Conservation (phyloP, 35 echinoderm and acorn worm genomes). For the Apostichopus parvimensis region DNA sequence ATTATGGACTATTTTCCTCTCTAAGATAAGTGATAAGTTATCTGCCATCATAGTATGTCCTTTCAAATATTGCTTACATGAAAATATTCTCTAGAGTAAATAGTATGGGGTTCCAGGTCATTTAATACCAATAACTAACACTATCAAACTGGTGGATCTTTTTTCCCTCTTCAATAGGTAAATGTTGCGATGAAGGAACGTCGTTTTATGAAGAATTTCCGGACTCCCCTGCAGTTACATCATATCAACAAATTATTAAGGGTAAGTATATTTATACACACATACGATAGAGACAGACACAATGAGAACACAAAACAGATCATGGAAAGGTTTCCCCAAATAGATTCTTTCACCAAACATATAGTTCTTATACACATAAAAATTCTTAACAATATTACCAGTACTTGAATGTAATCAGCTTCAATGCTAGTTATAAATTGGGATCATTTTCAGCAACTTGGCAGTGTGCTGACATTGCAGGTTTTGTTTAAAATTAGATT, state of each 20-base stretch:
- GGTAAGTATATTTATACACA: slow-evolving; percentile 61
- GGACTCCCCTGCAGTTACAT: slow-evolving; percentile 80
- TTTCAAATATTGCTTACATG: no score
- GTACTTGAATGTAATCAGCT: slow-evolving; percentile 9
- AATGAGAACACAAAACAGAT: not conserved
- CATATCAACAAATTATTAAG: slow-evolving; percentile 80
- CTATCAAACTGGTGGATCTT: no score
- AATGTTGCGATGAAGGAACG: slow-evolving; percentile 98
- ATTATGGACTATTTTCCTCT: no score
- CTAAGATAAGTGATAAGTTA: no score
- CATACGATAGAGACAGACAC: not conserved
- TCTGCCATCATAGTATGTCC: no score
- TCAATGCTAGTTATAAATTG: not conserved
- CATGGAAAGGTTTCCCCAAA: slow-evolving; percentile 13
- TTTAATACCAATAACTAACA: no score
- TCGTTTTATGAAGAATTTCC: slow-evolving; percentile 85
- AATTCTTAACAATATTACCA: slow-evolving; percentile 18
- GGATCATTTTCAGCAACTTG: not conserved
- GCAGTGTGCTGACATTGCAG: not conserved
- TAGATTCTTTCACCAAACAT: slow-evolving; percentile 31
- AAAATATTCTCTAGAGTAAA: no score
- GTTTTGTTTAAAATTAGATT: no score
- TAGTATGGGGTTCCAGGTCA: no score
- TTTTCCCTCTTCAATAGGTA: slow-evolving; percentile 45
- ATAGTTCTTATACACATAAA: slow-evolving; percentile 6